These are phyloP conservation scores for Stenoptilia bipunctidactyla DNA, from an alignment of 2,888 invertebrate species.

Conservation along the genomic window DNA sequence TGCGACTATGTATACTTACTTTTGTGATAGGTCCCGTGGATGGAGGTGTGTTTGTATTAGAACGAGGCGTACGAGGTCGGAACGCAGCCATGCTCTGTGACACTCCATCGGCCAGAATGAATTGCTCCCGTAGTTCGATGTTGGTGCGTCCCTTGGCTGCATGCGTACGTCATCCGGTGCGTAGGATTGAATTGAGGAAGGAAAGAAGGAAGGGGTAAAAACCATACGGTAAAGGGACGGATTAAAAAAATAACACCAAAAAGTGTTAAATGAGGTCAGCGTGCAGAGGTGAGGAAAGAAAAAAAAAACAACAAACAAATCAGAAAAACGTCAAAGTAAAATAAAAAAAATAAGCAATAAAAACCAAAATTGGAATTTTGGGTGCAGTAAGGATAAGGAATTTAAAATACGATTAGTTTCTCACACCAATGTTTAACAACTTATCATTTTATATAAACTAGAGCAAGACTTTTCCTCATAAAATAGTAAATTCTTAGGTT, in stretches of 20 bases:
- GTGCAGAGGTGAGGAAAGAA: conserved; percentile 62
- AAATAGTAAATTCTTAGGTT: no score
- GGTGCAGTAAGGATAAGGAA: conserved; percentile 65
- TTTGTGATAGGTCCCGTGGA: conserved; percentile 94
- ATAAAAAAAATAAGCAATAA: conserved; percentile 53
- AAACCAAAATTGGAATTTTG: conserved; percentile 34
- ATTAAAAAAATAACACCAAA: conserved; percentile 48
- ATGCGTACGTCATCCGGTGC: conserved; percentile 71
- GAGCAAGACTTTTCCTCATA: conserved; percentile 45
- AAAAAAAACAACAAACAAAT: conserved; percentile 28
- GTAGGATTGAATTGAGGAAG: conserved; percentile 41
- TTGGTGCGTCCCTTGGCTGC: conserved; percentile 99
- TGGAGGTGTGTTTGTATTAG: conserved; percentile 78
- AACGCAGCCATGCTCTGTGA: conserved; percentile 99
- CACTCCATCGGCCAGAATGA: conserved; percentile 98
- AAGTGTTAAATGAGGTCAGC: conserved; percentile 52
- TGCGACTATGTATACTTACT: conserved; percentile 72
- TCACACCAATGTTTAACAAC: conserved; percentile 53
- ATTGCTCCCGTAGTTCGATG: conserved; percentile 99
- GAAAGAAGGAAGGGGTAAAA: conserved; percentile 42
- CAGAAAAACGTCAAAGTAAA: conserved; percentile 58
- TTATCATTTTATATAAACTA: conserved; percentile 39
- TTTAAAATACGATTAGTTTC: conserved; percentile 62
- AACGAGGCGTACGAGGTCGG: conserved; percentile 92
- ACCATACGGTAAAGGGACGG: conserved; percentile 55